Evolutionary conservation across 1,140 invertebrate genomes (phyloP).

Genomic region (Magallana gigas): DNA sequence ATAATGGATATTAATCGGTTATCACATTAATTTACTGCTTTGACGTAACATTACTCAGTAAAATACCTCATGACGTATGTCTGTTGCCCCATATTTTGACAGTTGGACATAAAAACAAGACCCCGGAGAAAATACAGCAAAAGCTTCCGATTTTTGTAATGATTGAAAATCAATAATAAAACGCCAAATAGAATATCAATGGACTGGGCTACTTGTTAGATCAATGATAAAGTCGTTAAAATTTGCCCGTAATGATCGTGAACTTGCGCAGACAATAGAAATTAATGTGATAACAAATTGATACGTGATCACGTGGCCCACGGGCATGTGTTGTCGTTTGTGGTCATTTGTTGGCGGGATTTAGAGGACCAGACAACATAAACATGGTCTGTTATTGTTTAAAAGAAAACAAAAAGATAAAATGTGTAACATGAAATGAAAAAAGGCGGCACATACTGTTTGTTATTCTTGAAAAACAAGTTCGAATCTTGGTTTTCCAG

Average conservation of each 20-base stretch:
- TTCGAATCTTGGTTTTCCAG: no score
- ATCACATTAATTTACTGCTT: neutral
- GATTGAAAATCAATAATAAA: conserved; percentile 25
- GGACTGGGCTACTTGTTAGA: neutral
- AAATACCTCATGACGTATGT: conserved; percentile 20
- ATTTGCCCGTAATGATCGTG: neutral
- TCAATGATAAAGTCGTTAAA: conserved; percentile 31
- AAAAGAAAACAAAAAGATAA: no score
- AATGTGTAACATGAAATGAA: no score
- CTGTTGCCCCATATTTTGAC: neutral
- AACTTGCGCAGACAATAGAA: conserved; percentile 26
- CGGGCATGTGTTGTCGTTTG: neutral
- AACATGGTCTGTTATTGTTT: neutral
- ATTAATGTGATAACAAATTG: conserved; percentile 37
- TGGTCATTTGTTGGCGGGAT: conserved; percentile 16
- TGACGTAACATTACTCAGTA: neutral
- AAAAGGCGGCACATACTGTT: no score
- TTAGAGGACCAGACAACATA: neutral
- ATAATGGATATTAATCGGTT: conserved; percentile 22
- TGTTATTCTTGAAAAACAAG: no score
- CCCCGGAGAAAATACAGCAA: neutral
- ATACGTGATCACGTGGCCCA: neutral
- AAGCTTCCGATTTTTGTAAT: neutral
- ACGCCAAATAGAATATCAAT: conserved; percentile 38
- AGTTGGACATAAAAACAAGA: conserved; percentile 10